These are phyloP conservation scores for Anguilla pacifica DNA, from an alignment of 2,797 vertebrate species.

Conservation along the genomic window DNA sequence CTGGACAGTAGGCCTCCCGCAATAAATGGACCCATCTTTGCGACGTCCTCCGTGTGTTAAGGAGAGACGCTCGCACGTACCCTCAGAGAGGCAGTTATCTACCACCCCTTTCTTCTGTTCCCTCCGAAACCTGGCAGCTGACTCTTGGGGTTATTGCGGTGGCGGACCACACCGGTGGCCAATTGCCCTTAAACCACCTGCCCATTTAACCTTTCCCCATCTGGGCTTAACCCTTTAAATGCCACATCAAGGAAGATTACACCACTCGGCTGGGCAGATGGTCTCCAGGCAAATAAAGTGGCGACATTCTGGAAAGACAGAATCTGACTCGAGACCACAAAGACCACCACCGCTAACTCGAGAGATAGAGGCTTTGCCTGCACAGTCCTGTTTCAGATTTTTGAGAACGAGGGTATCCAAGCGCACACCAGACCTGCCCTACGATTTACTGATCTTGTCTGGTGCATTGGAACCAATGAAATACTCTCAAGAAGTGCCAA, in stretches of 20 bases:
- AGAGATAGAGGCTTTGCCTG: neutral
- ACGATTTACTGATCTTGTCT: no score
- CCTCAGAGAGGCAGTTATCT: neutral
- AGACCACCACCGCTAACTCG: no score
- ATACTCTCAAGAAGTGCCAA: no score
- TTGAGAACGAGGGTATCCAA: neutral
- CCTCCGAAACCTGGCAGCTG: neutral
- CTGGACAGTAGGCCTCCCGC: no score
- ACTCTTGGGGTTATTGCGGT: no score
- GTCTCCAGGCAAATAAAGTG: neutral
- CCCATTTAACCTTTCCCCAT: no score
- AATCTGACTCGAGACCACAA: neutral
- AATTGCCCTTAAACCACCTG: neutral
- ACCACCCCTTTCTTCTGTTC: neutral
- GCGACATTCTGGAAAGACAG: neutral
- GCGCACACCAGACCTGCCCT: no score
- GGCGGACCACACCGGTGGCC: neutral
- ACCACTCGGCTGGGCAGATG: neutral
- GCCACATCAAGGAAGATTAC: neutral
- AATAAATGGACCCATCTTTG: no score
- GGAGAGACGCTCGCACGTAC: no score
- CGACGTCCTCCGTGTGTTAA: no score
- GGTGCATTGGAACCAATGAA: no score
- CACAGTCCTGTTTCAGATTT: no score
- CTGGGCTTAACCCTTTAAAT: neutral